Conservation (phyloP, 2,888 invertebrate species). For the Hypolimnas misippus region DNA sequence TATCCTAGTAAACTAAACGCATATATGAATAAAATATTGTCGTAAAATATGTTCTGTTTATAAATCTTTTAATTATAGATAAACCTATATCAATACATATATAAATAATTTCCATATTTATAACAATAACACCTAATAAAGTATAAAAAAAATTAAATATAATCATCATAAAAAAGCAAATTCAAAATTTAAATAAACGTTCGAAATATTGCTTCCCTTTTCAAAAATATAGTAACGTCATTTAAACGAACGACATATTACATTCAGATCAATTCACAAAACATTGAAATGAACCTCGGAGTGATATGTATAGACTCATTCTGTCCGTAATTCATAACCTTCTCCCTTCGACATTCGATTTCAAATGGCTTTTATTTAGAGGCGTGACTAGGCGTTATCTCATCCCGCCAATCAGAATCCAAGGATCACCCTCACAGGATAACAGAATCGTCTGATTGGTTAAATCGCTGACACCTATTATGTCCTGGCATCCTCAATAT, state of each 20-base stretch:
- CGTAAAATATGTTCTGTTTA: too few species aligned
- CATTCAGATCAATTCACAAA: not conserved
- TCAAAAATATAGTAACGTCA: not conserved
- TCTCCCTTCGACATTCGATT: constrained; percentile 70
- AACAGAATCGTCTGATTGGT: constrained; percentile 65
- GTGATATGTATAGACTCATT: not conserved
- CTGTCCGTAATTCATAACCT: constrained; percentile 32
- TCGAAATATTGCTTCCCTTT: not conserved
- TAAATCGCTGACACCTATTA: constrained; percentile 54
- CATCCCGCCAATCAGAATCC: constrained; percentile 64
- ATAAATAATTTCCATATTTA: too few species aligned
- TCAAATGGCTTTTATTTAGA: constrained; percentile 70
- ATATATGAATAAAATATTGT: too few species aligned
- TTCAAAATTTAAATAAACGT: not conserved
- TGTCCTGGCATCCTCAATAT: constrained; percentile 66
- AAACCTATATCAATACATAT: too few species aligned
- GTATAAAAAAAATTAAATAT: too few species aligned
- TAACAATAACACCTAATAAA: too few species aligned
- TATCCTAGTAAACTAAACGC: too few species aligned
- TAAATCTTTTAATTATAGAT: too few species aligned
- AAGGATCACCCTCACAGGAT: constrained; percentile 78
- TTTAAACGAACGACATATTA: not conserved
- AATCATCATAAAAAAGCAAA: not conserved
- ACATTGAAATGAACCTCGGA: not conserved
- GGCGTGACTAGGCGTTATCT: constrained; percentile 77